Evolutionary conservation across 2,113 vertebrate genomes (phyloP).

Genomic region (Tragelaphus buxtoni): DNA sequence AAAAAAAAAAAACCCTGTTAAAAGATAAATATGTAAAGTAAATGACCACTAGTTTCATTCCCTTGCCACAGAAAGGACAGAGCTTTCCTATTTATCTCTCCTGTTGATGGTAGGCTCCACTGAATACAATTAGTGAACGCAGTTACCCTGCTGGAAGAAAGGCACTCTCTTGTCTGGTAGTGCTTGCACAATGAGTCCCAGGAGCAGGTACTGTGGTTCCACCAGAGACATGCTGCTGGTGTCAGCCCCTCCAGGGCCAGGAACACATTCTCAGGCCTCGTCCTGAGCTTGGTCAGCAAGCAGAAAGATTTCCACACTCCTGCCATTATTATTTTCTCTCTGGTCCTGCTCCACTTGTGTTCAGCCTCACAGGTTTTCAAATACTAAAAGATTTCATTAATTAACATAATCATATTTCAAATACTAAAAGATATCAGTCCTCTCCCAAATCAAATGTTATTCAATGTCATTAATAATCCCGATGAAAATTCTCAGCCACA

Average conservation of each 20-base stretch:
- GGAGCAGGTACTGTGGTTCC: neutral
- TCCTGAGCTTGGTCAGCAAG: neutral
- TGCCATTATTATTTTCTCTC: neutral
- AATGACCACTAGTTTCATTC: neutral
- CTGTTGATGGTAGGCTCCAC: neutral
- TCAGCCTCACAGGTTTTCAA: neutral
- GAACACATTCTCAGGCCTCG: neutral
- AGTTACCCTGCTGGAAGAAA: neutral
- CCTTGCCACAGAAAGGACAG: neutral
- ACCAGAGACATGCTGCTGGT: rapidly evolving
- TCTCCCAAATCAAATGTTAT: neutral
- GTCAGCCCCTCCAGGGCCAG: neutral
- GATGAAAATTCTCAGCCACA: neutral
- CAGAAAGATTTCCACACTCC: neutral
- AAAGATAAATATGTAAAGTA: neutral
- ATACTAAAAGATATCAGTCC: neutral
- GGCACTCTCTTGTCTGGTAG: neutral
- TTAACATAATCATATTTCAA: neutral
- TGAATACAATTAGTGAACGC: rapidly evolving
- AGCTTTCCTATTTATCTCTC: neutral
- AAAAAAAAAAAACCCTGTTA: neutral
- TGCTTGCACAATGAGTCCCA: neutral
- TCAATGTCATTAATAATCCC: neutral
- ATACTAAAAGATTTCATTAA: neutral
- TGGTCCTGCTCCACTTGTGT: neutral